These are phyloP conservation scores for Dicrostonyx torquatus DNA, from an alignment of 2,797 vertebrate genomes.

Conservation along the genomic window DNA sequence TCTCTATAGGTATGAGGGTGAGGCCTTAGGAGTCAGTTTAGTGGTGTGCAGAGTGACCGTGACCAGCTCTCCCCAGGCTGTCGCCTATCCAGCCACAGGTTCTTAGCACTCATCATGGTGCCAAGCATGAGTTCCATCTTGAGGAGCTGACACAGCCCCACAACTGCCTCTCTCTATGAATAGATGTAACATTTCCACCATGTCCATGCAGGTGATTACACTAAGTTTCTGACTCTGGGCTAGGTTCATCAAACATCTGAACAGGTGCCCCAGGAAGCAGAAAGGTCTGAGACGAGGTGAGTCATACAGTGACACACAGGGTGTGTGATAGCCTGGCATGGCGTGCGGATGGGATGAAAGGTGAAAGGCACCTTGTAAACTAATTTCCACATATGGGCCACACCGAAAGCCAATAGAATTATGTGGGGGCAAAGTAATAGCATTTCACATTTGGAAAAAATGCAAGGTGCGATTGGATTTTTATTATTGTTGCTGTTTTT, in stretches of 20 bases:
- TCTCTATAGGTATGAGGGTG: background rate
- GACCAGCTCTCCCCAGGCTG: too few relatives aligned
- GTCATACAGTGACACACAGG: background rate
- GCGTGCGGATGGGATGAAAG: background rate
- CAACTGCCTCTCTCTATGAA: background rate
- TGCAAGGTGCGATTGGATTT: background rate
- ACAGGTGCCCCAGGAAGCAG: background rate
- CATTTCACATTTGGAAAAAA: background rate
- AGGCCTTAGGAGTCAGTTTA: background rate
- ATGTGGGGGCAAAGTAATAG: background rate
- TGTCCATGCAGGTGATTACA: background rate
- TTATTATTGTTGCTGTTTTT: slow-evolving; percentile 36
- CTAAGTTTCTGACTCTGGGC: background rate
- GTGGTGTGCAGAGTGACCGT: too few relatives aligned
- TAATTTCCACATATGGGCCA: background rate
- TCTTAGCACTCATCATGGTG: background rate
- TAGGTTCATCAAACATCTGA: background rate
- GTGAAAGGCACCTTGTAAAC: background rate
- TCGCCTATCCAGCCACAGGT: background rate
- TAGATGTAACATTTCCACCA: background rate
- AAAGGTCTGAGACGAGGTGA: background rate
- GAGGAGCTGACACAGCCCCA: background rate
- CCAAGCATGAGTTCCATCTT: background rate
- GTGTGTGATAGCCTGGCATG: background rate
- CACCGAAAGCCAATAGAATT: background rate